A percentile compares a stretch with the other conserved stretches of the same genome.
phyloP scores from a whole-genome alignment of 30 jellyfish, hydroid and myxozoan species.

The Hydractinia symbiolongicarpus region DNA sequence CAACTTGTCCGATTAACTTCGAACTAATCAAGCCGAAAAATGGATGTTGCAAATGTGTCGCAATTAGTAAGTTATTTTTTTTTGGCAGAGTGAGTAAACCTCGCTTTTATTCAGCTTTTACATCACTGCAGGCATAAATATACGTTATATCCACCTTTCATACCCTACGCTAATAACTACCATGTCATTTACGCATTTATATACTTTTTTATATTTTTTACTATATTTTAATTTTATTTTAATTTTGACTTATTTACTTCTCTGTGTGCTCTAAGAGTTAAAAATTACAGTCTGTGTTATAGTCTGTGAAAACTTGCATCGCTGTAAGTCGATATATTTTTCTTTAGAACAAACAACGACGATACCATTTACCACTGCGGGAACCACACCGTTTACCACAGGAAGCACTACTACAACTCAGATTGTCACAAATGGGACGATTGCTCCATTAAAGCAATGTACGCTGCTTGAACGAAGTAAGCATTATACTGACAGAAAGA shows the following conservation, averaged over 20 bases:
- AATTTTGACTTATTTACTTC: background rate
- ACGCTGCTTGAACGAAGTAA: background rate
- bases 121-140: constrained; percentile 21
- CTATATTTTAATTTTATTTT: background rate
- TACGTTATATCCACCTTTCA: background rate
- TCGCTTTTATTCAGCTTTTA: background rate
- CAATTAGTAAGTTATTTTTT: constrained; percentile 15
- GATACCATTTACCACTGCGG: background rate
- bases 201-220: background rate
- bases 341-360: constrained; percentile 9
- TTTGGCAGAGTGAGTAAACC: background rate
- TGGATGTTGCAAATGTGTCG: constrained; percentile 31
- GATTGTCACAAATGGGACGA: background rate
- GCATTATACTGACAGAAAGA: constrained; percentile 11
- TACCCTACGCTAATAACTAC: background rate
- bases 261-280: background rate
- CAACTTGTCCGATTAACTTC: constrained; percentile 28
- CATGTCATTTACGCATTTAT: background rate
- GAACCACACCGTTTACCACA: constrained; percentile 13
- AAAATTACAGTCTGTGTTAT: background rate
- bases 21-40: constrained; percentile 15
- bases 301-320: background rate
- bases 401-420: background rate
- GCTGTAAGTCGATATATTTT: background rate
- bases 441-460: background rate